Conservation (phyloP, 92 coral and sea anemone genomes). For the Epizoanthus illoricatus region DNA sequence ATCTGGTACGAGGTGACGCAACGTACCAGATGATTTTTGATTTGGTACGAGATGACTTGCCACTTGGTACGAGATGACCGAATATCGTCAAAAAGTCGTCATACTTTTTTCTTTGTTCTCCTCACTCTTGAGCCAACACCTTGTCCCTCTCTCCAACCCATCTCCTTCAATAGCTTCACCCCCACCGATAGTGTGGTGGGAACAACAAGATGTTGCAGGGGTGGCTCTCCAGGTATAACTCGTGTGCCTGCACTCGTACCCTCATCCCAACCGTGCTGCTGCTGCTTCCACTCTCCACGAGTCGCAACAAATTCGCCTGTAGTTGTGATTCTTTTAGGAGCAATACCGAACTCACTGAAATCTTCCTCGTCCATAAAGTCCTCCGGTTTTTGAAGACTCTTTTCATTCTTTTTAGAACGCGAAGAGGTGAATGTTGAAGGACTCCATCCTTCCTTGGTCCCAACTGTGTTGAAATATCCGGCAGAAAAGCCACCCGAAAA, state of each 20-base stretch:
- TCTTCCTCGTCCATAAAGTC: constrained; percentile 99
- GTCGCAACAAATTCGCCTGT: constrained; percentile 72
- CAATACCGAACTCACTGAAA: constrained; percentile 93
- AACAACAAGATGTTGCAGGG: constrained; percentile 81
- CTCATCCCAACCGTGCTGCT: constrained; percentile 31
- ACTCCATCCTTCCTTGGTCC: constrained; percentile 96
- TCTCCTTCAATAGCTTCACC: constrained; percentile 78
- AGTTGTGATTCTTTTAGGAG: constrained; percentile 83
- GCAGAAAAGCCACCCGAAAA: constrained; percentile 99
- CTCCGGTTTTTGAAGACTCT: constrained; percentile 81
- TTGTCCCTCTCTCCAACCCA: constrained; percentile 99
- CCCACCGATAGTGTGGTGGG: constrained; percentile 89
- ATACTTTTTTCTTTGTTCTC: constrained; percentile 77
- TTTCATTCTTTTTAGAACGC: constrained; percentile 70
- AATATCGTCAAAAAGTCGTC: neutral
- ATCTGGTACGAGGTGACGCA: too few relatives aligned
- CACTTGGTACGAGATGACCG: too few relatives aligned
- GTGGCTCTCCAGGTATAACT: constrained; percentile 52
- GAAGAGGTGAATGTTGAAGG: constrained; percentile 91
- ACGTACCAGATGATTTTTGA: too few relatives aligned
- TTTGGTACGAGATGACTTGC: too few relatives aligned
- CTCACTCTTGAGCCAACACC: constrained; percentile 96
- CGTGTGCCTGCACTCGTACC: constrained; percentile 7
- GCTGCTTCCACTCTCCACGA: constrained; percentile 36
- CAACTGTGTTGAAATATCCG: constrained; percentile 97